A percentile compares a stretch with the other conserved stretches of the same genome.
Conservation (phyloP, 2,113 vertebrate species). For the Hydrolagus affinis region DNA sequence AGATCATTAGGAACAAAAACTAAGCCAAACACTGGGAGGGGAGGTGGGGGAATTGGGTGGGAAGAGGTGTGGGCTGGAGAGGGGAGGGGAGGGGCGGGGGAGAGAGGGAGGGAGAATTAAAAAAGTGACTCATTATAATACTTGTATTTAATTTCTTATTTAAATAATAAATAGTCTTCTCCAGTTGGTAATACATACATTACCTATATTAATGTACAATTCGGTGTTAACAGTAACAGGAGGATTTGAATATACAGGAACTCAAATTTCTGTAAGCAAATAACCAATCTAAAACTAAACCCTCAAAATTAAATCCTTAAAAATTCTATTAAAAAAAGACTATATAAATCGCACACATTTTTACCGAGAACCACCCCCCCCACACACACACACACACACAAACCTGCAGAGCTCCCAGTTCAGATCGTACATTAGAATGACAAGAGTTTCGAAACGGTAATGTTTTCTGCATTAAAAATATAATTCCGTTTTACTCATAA, state of each 20-base stretch:
- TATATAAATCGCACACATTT: conserved; percentile 13
- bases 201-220: conserved; percentile 39
- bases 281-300: conserved; percentile 33
- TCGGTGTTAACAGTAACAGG: conserved; percentile 34
- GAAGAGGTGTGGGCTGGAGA: too few relatives aligned
- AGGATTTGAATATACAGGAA: conserved; percentile 27
- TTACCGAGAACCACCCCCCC: conserved; percentile 25
- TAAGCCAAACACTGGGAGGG: neutral
- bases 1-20: conserved; percentile 46
- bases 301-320: neutral
- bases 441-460: conserved; percentile 12
- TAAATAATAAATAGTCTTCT: conserved; percentile 39
- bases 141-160: conserved; percentile 49
- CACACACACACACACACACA: too few relatives aligned
- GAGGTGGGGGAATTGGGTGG: conserved; percentile 20
- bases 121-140: conserved; percentile 29
- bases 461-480: conserved; percentile 28
- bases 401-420: conserved; percentile 10
- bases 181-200: conserved; percentile 47
- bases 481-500: conserved; percentile 20
- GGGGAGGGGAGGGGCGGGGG: too few relatives aligned
- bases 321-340: conserved; percentile 1
- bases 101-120: conserved; percentile 20
- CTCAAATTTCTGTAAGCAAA: conserved; percentile 24
- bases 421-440: conserved; percentile 25